Percentiles rank a stretch among this genome's conserved stretches.
phyloP scores from a whole-genome alignment of 1,140 invertebrate species.

The Calliopsis andreniformis region DNA sequence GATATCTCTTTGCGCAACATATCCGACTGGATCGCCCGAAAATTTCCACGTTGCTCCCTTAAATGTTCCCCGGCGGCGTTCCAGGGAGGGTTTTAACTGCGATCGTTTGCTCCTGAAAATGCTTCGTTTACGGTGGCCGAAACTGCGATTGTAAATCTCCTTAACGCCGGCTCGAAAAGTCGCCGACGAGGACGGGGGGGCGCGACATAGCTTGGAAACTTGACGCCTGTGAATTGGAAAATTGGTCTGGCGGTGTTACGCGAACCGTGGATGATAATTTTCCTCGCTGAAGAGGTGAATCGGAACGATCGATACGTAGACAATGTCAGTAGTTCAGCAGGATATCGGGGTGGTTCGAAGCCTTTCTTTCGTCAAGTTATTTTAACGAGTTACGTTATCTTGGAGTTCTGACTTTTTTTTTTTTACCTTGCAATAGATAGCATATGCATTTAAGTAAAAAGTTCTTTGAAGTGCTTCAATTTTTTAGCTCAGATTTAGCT shows the following conservation, averaged over 20 bases:
- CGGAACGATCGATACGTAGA: background rate
- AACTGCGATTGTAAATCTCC: slow-evolving; percentile 62
- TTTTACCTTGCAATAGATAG: no score
- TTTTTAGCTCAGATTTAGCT: no score
- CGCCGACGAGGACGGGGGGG: background rate
- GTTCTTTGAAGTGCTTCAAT: no score
- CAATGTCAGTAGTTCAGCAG: background rate
- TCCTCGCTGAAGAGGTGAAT: background rate
- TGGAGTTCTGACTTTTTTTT: no score
- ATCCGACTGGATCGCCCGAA: slow-evolving; percentile 49
- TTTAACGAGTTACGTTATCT: no score
- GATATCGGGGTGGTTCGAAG: background rate
- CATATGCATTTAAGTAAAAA: no score
- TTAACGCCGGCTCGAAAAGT: slow-evolving; percentile 24
- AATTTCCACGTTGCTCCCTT: slow-evolving; percentile 53
- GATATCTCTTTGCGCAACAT: slow-evolving; percentile 54
- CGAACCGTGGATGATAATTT: background rate
- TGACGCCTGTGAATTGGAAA: slow-evolving; percentile 10
- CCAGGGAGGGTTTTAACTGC: slow-evolving; percentile 49
- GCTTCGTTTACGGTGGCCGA: slow-evolving; percentile 58
- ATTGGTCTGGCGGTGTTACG: slow-evolving; percentile 7
- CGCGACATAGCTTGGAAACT: slow-evolving; percentile 1
- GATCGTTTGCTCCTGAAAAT: slow-evolving; percentile 64
- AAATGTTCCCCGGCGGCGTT: slow-evolving; percentile 57
- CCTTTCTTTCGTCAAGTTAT: background rate